Conservation (phyloP, 1,140 invertebrate species). For the Aphis craccivora region DNA sequence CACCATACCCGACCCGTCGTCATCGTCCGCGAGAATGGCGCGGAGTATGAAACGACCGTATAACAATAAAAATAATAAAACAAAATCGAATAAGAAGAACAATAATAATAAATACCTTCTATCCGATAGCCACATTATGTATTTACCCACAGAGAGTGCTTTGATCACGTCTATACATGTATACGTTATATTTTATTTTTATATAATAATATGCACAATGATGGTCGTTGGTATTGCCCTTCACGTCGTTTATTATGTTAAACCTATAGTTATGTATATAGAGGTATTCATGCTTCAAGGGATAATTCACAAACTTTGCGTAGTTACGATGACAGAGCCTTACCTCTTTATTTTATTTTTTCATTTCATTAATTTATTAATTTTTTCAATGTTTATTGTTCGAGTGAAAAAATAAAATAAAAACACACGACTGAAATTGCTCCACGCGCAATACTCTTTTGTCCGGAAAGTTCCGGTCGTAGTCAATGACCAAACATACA, state of each 20-base stretch:
- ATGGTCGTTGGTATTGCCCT: not conserved
- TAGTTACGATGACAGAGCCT: constrained; percentile 21
- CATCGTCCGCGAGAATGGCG: not conserved
- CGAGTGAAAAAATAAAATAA: constrained; percentile 24
- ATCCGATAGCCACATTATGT: not conserved
- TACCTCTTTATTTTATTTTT: constrained; percentile 45
- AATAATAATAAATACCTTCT: not conserved
- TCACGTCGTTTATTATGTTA: not conserved
- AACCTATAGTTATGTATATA: not conserved
- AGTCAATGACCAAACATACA: constrained; percentile 52
- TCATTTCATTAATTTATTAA: constrained; percentile 36
- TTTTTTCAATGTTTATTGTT: constrained; percentile 39
- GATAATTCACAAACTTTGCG: constrained; percentile 53
- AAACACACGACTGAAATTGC: constrained; percentile 43
- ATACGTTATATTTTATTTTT: not conserved
- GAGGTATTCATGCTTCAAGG: constrained; percentile 37
- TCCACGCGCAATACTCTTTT: constrained; percentile 34
- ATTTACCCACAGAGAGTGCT: not conserved
- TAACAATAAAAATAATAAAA: constrained; percentile 26
- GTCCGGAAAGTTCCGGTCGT: constrained; percentile 54
- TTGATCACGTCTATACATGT: not conserved
- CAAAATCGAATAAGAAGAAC: not conserved
- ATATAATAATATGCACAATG: not conserved
- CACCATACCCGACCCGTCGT: not conserved
- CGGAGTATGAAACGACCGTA: not conserved